Base-by-base conservation (phyloP, 2,888 invertebrate species). In the Melanchra persicariae region DNA sequence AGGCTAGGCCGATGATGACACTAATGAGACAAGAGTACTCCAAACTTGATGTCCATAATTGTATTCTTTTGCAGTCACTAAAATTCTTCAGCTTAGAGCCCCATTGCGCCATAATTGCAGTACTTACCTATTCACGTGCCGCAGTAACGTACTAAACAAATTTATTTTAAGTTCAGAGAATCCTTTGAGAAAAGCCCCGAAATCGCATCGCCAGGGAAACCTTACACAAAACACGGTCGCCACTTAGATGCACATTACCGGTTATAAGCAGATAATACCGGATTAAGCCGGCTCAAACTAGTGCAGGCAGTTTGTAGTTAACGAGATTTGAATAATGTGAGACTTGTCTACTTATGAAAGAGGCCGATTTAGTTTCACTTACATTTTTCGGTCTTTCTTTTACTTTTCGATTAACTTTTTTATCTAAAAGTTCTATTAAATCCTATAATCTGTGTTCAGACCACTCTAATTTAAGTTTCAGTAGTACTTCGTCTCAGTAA, bases 191-290 rank as follows among this genome's bases (percentile, higher is more conserved):
- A 79, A 80, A 66, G 57, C 79, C 72, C 61, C 55, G 7, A 70
- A 82, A 76, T 77, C 64, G 34, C 64, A 69, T 70, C 47, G 60
- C 55, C 22, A 63, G 34, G 34, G 75, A 79, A 80, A 76, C 74
- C 72, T 78, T 79, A 80, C 63, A 79, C 61, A 75, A 73, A 82
- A 67, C 77, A 69, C 58, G 64, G 61, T 51, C 30, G 54, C 71
- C 64, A 85, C 77, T 86, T 86, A 81, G 75, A 82, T 79, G 84
- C 80, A 85, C 79, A 79, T 85, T 82, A 81, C 76, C 68, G 68
- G 79, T 69, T 78, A 76, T 77, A 84, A 80, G 77, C 71, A 74
- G 83, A 85, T 87, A 76, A 79, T 79, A 73, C 69, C 75, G 70
- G 85, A 82, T 85, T 86, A 79, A 84, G 74, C 80, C 54, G 64